Evolutionary conservation across 2,888 invertebrate species (phyloP).

Genomic region (Acronicta leporina): DNA sequence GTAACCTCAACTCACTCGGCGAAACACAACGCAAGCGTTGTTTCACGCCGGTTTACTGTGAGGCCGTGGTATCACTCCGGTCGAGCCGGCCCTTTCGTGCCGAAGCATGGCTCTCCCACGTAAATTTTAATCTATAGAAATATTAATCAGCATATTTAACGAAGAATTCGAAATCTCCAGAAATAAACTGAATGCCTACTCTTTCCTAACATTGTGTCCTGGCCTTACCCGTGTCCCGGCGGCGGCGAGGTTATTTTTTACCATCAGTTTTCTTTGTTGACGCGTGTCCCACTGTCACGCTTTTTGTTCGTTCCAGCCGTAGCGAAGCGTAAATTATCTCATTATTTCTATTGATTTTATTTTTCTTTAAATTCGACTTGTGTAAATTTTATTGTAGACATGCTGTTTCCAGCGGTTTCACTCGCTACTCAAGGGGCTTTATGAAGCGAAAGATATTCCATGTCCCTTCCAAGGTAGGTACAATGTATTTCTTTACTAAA

Average conservation of each 20-base stretch:
- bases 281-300: slow-evolving; percentile 79
- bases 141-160: too few species aligned
- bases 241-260: slow-evolving; percentile 47
- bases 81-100: too few species aligned
- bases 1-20: too few species aligned
- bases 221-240: slow-evolving; percentile 30
- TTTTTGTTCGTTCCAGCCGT: slow-evolving; percentile 73
- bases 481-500: too few species aligned
- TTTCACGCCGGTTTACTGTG: too few species aligned
- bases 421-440: neutral
- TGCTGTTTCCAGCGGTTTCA: slow-evolving; percentile 32
- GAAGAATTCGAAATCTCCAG: neutral
- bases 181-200: slow-evolving; percentile 13
- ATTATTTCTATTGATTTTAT: slow-evolving; percentile 74
- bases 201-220: slow-evolving; percentile 45
- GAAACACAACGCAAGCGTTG: too few species aligned
- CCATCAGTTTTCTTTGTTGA: slow-evolving; percentile 70
- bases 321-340: slow-evolving; percentile 78
- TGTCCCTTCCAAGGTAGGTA: too few species aligned
- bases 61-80: too few species aligned
- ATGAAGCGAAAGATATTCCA: too few species aligned
- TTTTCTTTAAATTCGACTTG: slow-evolving; percentile 59
- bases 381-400: slow-evolving; percentile 40
- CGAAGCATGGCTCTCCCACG: too few species aligned
- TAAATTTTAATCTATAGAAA: neutral